Evolutionary conservation across 1,140 invertebrate species (phyloP).

Genomic region (Mesaphorura yosii): DNA sequence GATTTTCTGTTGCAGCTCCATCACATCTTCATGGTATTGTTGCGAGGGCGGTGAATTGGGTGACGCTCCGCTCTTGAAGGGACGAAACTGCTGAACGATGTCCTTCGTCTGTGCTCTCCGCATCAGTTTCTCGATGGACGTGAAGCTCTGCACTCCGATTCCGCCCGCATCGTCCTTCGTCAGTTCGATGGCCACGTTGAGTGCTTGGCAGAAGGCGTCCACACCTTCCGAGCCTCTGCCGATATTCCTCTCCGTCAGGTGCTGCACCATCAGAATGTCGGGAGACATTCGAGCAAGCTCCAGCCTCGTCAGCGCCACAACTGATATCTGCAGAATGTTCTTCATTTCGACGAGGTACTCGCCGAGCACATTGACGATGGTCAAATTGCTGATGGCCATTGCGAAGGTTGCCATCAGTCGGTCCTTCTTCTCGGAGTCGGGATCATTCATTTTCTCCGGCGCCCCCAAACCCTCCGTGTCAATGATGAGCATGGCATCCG

Average conservation of each 20-base stretch:
- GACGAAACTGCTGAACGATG: slow-evolving; percentile 2
- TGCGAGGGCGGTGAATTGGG: slow-evolving; percentile 3
- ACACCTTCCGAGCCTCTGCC: too few relatives aligned
- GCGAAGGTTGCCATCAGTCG: slow-evolving; percentile 12
- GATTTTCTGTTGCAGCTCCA: slow-evolving; percentile 4
- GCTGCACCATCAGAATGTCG: slow-evolving; percentile 18
- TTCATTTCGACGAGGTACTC: slow-evolving; percentile 6
- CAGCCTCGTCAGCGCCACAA: slow-evolving; percentile 7
- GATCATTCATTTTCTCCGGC: slow-evolving; percentile 8
- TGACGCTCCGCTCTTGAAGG: slow-evolving; percentile 15
- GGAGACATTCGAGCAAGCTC: slow-evolving; percentile 4
- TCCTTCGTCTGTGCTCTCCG: background rate
- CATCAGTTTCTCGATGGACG: background rate
- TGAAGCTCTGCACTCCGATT: slow-evolving; percentile 4
- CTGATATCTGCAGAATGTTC: slow-evolving; percentile 13
- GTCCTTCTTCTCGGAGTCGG: slow-evolving; percentile 9
- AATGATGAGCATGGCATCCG: slow-evolving; percentile 16
- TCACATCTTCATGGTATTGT: slow-evolving; percentile 6
- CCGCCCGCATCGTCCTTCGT: background rate
- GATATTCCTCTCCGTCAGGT: slow-evolving; percentile 9
- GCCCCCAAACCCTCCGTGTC: slow-evolving; percentile 20
- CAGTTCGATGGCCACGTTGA: slow-evolving; percentile 9
- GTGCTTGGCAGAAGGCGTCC: background rate
- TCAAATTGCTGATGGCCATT: slow-evolving; percentile 16
- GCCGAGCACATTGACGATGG: slow-evolving; percentile 11